Evolutionary conservation across 2,797 vertebrate species (phyloP), one percentile per base, ranked within the genome.

Genomic region (Echiichthys vipera): DNA sequence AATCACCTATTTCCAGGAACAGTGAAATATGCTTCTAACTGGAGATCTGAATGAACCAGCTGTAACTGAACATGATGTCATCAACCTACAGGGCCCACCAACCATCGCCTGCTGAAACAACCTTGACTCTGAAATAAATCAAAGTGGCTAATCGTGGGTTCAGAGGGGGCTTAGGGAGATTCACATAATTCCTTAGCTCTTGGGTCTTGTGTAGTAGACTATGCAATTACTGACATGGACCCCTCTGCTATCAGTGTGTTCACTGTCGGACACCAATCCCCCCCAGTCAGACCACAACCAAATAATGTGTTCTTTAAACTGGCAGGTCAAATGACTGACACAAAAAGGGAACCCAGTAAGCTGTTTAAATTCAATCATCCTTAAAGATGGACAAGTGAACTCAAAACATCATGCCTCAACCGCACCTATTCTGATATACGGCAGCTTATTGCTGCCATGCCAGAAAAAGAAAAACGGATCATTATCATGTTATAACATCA

Each of bases 71-170:
- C 18, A 24, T 39, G 32, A 55, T 45, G 40, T 24, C 32, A 49
- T 30, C 11, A 1, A 64, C 58, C 57, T 32, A 25, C 49, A 37
- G 15, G 40, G 39, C 18, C 40, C 45, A 40, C 25, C 57, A 17
- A 39, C 5, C 15, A 7, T 7, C 13, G 43, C 10, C 45, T 22
- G 24, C 15, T 17, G 25, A 8, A 71, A 27, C 39, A 61, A 71
- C 57, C 67, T 62, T 10, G 46, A 62, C 57, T 27, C 10, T 61
- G 49, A 79, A 27, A 30, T 69, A 24, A 81, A 69, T 50, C 58
- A 13, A 49, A 65, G 34, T 42, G 56, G 46, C 27, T 9, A 47
- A 53, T 5, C 2, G 37, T 15, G n/a, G 51, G 22, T 46, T 66
- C 57, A 22, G 29, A n/a, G 8, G 18, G 14, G n/a, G 32, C 18